Evolutionary conservation across 2,797 vertebrate genomes (phyloP).

Genomic region (Chelon auratus): DNA sequence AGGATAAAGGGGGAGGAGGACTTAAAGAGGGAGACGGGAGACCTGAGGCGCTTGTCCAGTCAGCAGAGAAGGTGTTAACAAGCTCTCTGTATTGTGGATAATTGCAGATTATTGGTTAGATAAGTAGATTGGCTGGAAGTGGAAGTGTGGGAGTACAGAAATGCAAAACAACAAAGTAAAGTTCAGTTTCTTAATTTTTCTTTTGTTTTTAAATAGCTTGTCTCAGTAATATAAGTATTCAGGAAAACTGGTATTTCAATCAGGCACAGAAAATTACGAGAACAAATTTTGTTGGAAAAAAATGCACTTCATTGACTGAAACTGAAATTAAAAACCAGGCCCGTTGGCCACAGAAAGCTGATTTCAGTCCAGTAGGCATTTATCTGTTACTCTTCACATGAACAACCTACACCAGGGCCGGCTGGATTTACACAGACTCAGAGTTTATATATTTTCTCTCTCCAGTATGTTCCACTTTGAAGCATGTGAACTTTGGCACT

Average conservation of each 20-base stretch:
- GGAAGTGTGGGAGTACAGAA: constrained; percentile 31
- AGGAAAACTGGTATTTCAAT: constrained; percentile 37
- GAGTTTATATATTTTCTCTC: constrained; percentile 47
- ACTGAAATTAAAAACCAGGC: constrained; percentile 44
- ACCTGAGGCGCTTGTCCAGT: constrained; percentile 61
- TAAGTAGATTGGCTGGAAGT: constrained; percentile 71
- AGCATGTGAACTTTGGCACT: constrained; percentile 72
- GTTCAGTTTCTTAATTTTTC: constrained; percentile 19
- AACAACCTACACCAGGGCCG: constrained; percentile 38
- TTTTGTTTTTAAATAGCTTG: constrained; percentile 5
- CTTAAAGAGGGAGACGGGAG: constrained; percentile 38
- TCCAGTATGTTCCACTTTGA: constrained; percentile 67
- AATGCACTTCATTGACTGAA: constrained; percentile 13
- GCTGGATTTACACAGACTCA: constrained; percentile 48
- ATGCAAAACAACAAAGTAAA: constrained; percentile 47
- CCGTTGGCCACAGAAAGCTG: constrained; percentile 35
- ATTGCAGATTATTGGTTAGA: constrained; percentile 70
- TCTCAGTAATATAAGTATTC: constrained; percentile 6
- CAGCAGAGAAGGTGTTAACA: constrained; percentile 53
- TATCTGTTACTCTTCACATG: constrained; percentile 53
- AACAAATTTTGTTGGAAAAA: constrained; percentile 23
- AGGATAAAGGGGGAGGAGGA: constrained; percentile 52
- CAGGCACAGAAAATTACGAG: constrained; percentile 48
- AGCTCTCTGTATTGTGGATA: constrained; percentile 54
- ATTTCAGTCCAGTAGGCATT: constrained; percentile 41